Conservation (phyloP, 2,113 vertebrate species). For the Papio anubis region DNA sequence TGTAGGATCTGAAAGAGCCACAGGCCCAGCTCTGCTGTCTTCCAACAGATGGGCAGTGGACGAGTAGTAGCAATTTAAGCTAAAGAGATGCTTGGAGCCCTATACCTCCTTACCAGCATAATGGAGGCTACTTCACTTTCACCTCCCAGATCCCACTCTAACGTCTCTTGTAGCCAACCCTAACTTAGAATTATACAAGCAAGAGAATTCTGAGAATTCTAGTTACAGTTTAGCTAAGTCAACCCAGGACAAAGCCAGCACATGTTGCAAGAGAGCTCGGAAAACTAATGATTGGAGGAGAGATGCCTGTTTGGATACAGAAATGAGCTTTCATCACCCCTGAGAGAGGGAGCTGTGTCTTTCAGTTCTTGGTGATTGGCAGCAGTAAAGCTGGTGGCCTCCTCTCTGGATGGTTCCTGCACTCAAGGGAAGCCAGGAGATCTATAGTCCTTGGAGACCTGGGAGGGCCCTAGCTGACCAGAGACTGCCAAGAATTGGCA, state of each 20-base stretch:
- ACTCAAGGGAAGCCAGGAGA: neutral
- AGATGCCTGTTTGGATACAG: neutral
- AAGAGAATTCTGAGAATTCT: conserved; percentile 28
- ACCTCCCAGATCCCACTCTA: neutral
- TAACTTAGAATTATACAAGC: neutral
- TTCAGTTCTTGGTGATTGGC: neutral
- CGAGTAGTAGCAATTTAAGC: neutral
- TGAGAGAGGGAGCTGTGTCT: neutral
- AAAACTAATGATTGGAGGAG: neutral
- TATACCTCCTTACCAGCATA: fast-evolving
- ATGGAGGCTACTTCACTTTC: neutral
- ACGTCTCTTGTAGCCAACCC: neutral
- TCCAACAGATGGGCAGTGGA: neutral
- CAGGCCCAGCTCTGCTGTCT: neutral
- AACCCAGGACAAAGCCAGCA: neutral
- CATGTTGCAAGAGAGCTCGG: neutral
- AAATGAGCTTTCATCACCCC: neutral
- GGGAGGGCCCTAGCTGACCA: neutral
- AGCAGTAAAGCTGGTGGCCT: neutral
- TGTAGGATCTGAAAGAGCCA: neutral
- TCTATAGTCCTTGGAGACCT: neutral
- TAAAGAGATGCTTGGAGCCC: neutral
- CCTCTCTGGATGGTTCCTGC: neutral
- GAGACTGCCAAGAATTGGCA: neutral
- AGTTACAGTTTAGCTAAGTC: neutral